These are phyloP conservation scores for Didymodactylos carnosus DNA, from an alignment of 2,888 invertebrate genomes.

Conservation along the genomic window DNA sequence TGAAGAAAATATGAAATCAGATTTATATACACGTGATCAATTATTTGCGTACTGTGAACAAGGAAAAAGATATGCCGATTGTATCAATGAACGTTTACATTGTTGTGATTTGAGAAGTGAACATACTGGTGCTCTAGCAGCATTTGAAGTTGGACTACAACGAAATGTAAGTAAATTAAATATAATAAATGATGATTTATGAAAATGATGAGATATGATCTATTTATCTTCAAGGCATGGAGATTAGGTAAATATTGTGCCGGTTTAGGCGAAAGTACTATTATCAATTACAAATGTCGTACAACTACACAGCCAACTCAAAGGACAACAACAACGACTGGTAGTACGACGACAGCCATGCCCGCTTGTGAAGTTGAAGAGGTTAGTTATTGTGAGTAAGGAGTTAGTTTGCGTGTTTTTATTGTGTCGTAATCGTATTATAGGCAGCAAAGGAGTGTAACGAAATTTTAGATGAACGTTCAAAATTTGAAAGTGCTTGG, in stretches of 20 bases:
- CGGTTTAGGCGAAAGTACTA: constrained; percentile 3
- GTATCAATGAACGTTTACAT: constrained; percentile 4
- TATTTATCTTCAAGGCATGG: background rate
- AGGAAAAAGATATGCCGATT: constrained; percentile 12
- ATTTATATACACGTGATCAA: constrained; percentile 10
- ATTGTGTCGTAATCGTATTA: background rate
- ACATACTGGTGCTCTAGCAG: constrained; percentile 1
- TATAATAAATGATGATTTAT: background rate
- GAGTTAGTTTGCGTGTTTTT: background rate
- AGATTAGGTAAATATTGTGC: constrained; percentile 10
- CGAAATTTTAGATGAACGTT: background rate
- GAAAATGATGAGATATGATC: background rate
- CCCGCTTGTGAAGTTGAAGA: constrained; percentile 6
- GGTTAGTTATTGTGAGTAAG: background rate
- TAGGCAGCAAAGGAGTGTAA: constrained; percentile 8
- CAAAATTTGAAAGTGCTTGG: constrained; percentile 4
- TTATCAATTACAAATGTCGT: constrained; percentile 9
- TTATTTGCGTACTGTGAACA: constrained; percentile 10
- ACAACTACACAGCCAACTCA: background rate
- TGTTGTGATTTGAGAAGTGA: constrained; percentile 13
- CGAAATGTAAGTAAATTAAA: background rate
- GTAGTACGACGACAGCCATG: constrained; percentile 1
- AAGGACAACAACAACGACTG: constrained; percentile 6
- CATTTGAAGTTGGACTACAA: background rate
- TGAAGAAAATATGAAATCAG: constrained; percentile 8